Percentiles rank a stretch among this genome's conserved stretches.
Evolutionary conservation across 2,888 invertebrate genomes (phyloP).

Genomic region (Pachliopta kotzebuea): DNA sequence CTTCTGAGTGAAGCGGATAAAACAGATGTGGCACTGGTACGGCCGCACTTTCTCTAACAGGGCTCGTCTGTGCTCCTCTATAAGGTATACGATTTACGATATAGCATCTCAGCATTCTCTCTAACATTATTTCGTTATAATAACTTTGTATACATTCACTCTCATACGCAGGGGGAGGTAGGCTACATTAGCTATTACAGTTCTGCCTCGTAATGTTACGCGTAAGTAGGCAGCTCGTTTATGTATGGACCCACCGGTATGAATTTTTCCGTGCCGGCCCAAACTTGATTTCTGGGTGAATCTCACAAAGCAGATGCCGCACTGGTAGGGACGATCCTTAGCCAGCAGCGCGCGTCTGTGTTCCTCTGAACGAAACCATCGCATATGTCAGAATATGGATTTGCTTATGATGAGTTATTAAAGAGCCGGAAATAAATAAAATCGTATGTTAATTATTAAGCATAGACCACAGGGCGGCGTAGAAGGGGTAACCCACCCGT

Average conservation of each 20-base stretch:
- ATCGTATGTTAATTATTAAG: conserved; percentile 38
- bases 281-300: conserved; percentile 85
- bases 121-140: conserved; percentile 61
- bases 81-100: conserved; percentile 77
- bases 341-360: conserved; percentile 72
- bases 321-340: conserved; percentile 81
- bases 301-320: conserved; percentile 83
- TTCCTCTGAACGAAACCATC: conserved; percentile 72
- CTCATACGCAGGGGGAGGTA: conserved; percentile 78
- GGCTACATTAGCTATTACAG: conserved; percentile 54
- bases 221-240: conserved; percentile 57
- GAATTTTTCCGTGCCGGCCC: conserved; percentile 84
- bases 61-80: conserved; percentile 82
- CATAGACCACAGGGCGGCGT: conserved; percentile 51
- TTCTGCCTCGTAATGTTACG: conserved; percentile 69
- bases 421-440: conserved; percentile 39
- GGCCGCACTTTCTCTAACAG: conserved; percentile 83
- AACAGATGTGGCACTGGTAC: conserved; percentile 86
- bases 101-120: conserved; percentile 70
- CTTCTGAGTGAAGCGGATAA: conserved; percentile 87
- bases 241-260: conserved; percentile 75
- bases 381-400: conserved; percentile 50
- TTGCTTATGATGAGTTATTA: conserved; percentile 26
- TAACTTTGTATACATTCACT: conserved; percentile 55
- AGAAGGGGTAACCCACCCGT: conserved; percentile 75